Percentiles rank a stretch among this genome's conserved stretches.
Conservation (phyloP, 23 tunicate genomes). For the Styela plicata region DNA sequence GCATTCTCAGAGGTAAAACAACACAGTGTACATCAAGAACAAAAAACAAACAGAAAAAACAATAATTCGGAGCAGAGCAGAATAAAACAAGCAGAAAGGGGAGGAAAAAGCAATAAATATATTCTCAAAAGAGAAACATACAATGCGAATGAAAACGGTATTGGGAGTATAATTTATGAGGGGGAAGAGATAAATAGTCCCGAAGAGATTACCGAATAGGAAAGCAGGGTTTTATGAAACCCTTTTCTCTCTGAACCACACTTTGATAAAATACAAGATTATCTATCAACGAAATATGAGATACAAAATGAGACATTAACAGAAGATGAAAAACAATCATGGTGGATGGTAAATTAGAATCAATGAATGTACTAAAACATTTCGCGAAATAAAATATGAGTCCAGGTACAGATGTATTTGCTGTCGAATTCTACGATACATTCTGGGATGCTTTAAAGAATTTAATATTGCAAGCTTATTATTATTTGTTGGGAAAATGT, state of each 20-base stretch:
- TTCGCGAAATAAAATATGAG: no score
- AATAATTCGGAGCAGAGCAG: background rate
- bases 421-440: background rate
- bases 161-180: background rate
- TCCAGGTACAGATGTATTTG: no score
- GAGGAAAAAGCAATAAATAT: background rate
- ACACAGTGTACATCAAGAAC: background rate
- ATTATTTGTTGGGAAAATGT: background rate
- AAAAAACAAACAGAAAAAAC: background rate
- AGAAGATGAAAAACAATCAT: background rate
- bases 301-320: background rate
- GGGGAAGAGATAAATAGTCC: background rate
- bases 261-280: background rate
- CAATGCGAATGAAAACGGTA: background rate
- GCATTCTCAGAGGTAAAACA: background rate
- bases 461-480: background rate
- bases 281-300: background rate
- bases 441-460: background rate
- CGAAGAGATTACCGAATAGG: background rate
- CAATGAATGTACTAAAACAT: background rate
- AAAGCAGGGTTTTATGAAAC: background rate
- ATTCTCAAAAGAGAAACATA: background rate
- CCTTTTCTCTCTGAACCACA: no score
- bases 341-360: background rate
- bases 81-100: background rate